Percentiles rank a stretch among this genome's conserved stretches.
Conservation (phyloP, 2,888 invertebrate species). For the Eupeodes latifasciatus region DNA sequence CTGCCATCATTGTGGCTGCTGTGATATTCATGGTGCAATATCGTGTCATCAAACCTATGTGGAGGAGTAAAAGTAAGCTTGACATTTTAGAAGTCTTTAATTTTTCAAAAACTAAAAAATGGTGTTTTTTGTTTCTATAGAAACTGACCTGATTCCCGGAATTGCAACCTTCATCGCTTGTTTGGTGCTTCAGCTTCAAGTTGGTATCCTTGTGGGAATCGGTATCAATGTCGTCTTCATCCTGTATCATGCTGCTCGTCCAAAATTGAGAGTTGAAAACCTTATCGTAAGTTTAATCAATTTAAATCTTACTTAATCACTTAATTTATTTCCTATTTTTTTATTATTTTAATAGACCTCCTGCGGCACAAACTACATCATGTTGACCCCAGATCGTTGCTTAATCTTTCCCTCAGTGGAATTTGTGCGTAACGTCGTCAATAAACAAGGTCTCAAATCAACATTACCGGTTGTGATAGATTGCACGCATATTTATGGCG, state of each 20-base stretch:
- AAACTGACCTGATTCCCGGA: slow-evolving; percentile 94
- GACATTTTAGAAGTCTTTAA: not conserved
- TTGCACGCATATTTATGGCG: slow-evolving; percentile 94
- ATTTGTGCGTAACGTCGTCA: slow-evolving; percentile 93
- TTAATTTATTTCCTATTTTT: slow-evolving; percentile 39
- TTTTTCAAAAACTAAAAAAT: not conserved
- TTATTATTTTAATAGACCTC: slow-evolving; percentile 84
- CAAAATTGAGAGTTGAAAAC: slow-evolving; percentile 92
- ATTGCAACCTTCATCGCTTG: slow-evolving; percentile 94
- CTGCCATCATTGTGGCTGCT: slow-evolving; percentile 95
- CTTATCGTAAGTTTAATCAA: slow-evolving; percentile 86
- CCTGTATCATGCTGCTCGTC: slow-evolving; percentile 93
- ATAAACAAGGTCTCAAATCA: slow-evolving; percentile 90
- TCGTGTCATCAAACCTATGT: slow-evolving; percentile 93
- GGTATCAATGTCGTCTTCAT: slow-evolving; percentile 93
- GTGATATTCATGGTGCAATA: slow-evolving; percentile 96
- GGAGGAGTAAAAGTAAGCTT: slow-evolving; percentile 93
- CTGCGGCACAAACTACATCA: slow-evolving; percentile 90
- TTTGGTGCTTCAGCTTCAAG: slow-evolving; percentile 92
- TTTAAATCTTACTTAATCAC: not conserved
- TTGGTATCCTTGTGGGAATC: slow-evolving; percentile 94
- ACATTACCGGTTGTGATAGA: slow-evolving; percentile 92
- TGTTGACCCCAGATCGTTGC: slow-evolving; percentile 94
- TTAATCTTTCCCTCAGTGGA: slow-evolving; percentile 96
- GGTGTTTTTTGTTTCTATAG: slow-evolving; percentile 84